A percentile compares a stretch with the other conserved stretches of the same genome.
phyloP scores from a whole-genome alignment of 2,113 vertebrate species.

The Hemicordylus capensis region DNA sequence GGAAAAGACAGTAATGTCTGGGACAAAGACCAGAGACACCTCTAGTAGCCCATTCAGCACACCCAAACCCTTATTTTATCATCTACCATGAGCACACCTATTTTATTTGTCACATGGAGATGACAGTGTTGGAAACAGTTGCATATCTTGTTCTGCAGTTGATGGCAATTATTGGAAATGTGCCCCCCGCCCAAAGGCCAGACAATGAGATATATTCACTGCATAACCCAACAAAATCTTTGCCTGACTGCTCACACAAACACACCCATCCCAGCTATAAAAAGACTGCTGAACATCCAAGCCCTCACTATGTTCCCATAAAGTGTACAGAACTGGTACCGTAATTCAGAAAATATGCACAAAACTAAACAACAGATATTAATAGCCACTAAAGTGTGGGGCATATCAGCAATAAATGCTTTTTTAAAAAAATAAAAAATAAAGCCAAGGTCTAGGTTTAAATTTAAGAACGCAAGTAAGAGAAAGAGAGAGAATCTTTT shows the following conservation, averaged over 20 bases:
- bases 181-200: neutral
- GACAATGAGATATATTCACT: neutral
- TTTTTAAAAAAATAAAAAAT: fast-evolving
- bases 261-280: neutral
- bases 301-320: constrained; percentile 12
- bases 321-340: neutral
- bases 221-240: neutral
- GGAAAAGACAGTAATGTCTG: neutral
- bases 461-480: neutral
- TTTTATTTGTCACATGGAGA: neutral
- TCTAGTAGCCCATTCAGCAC: neutral
- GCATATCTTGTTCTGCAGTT: too few species aligned
- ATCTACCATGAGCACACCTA: neutral
- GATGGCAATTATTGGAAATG: too few species aligned
- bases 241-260: neutral
- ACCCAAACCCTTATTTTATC: neutral
- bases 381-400: neutral
- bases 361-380: neutral
- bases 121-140: neutral
- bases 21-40: neutral
- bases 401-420: neutral
- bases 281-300: constrained; percentile 8
- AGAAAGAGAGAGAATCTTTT: neutral
- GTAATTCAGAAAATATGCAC: neutral
- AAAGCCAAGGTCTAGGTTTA: neutral